Base-by-base conservation (phyloP, 2,797 vertebrate genomes). In the Pteronotus mesoamericanus region DNA sequence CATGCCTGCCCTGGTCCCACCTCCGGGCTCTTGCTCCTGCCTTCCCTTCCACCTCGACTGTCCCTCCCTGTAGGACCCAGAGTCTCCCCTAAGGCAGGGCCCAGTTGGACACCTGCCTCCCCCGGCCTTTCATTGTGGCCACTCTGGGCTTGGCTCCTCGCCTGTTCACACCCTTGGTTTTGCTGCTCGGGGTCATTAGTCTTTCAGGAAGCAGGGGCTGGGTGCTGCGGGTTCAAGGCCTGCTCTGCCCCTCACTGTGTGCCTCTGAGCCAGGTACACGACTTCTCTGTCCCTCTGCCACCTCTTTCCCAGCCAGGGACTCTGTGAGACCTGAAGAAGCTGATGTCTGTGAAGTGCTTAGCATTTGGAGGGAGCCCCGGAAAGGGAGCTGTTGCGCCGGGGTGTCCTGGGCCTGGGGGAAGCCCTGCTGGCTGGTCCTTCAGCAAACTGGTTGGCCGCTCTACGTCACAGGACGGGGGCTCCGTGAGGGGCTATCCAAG, bases 71-170 rank as follows among this genome's bases (percentile, higher is more conserved):
- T 1, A 77, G 68, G 16, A 37, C 53, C 53, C 48, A 46, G 32
- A 61, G 39, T 26, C 46, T 48, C 46, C 44, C 46, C 66, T n/a
- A 14, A 6, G 69, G 48, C 18, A 79, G 51, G 51, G 29, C 55
- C 0, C 0, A 42, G 39, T 26, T 21, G 46, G 57, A 66, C 34
- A 14, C 1, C 34, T n/a, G 64, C 55, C 1, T 0, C 37, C 66
- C 19, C 26, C 21, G 46, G n/a, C 71, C 59, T 59, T 32, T 59
- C 18, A 6, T 68, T 75, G 44, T 15, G 32, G 51, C 9, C 0
- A 0, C 51, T 53, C 34, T 6, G 9, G 53, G 39, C 9, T 71
- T n/a, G n/a, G 3, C 16, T 44, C 32, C 39, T 14, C n/a, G n/a
- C n/a, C 53, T 19, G 68, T 42, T 57, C 34, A 15, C 3, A 2